Evolutionary conservation across 2,888 invertebrate species (phyloP).

Genomic region (Liopterus haemorrhoidalis): DNA sequence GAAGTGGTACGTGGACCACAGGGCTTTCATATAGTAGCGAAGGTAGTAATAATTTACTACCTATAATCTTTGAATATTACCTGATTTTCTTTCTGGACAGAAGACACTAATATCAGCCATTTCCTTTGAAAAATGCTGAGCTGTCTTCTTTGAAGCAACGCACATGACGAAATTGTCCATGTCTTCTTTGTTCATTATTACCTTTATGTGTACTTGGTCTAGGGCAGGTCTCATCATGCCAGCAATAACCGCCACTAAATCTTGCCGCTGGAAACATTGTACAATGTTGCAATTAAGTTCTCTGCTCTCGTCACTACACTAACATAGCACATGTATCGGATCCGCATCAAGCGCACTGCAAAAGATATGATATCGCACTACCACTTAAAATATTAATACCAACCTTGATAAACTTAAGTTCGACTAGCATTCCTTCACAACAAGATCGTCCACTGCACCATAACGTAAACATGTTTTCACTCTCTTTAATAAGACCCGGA

Average conservation of each 20-base stretch:
- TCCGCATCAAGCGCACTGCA: too few relatives aligned
- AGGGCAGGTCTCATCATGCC: slow-evolving; percentile 76
- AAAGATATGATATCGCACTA: too few relatives aligned
- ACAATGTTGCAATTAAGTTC: too few relatives aligned
- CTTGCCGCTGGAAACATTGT: slow-evolving; percentile 81
- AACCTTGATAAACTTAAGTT: slow-evolving; percentile 86
- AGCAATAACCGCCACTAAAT: slow-evolving; percentile 79
- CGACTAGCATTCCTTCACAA: slow-evolving; percentile 95
- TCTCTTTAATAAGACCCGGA: slow-evolving; percentile 79
- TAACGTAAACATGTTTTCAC: slow-evolving; percentile 87
- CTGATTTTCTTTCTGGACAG: slow-evolving; percentile 42
- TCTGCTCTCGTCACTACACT: too few relatives aligned
- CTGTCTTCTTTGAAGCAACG: slow-evolving; percentile 83
- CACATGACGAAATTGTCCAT: slow-evolving; percentile 93
- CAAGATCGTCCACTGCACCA: slow-evolving; percentile 95
- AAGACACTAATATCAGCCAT: slow-evolving; percentile 72
- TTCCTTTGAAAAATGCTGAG: slow-evolving; percentile 79
- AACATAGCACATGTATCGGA: too few relatives aligned
- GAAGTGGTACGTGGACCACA: too few relatives aligned
- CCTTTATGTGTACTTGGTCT: slow-evolving; percentile 81
- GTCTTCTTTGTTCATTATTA: slow-evolving; percentile 82
- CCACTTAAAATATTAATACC: slow-evolving; percentile 18
- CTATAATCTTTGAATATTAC: too few relatives aligned
- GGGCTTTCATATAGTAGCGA: too few relatives aligned
- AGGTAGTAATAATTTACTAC: too few relatives aligned